Evolutionary conservation across 53 echinoderm and acorn worm species (phyloP).

Genomic region (Zoroaster sp.): DNA sequence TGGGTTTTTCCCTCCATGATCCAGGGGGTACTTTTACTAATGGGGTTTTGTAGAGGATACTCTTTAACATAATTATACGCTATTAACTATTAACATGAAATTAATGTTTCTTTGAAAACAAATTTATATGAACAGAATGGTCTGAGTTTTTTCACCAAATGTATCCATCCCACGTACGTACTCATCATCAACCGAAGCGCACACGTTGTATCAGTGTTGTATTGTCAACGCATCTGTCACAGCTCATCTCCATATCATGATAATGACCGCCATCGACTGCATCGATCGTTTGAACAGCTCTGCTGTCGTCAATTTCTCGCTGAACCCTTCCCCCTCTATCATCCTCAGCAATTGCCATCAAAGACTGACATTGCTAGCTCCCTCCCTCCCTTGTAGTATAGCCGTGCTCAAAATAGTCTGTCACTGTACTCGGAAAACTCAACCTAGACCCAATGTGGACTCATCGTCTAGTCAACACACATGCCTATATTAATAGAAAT

Average conservation of each 20-base stretch:
- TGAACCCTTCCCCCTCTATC: neutral
- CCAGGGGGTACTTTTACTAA: neutral
- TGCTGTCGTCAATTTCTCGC: neutral
- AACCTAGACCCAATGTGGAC: conserved; percentile 17
- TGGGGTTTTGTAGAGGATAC: neutral
- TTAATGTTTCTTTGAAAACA: neutral
- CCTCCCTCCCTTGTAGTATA: neutral
- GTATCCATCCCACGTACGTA: too few species aligned
- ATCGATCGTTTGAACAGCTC: conserved; percentile 48
- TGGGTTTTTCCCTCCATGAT: neutral
- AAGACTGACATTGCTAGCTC: neutral
- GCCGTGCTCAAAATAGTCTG: neutral
- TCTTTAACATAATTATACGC: neutral
- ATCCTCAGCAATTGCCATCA: neutral
- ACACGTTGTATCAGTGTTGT: neutral
- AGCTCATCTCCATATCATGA: neutral
- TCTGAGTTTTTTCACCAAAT: neutral
- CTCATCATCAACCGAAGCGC: too few species aligned
- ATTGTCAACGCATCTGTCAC: neutral
- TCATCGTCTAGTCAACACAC: conserved; percentile 32
- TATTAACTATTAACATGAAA: neutral
- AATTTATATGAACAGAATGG: neutral
- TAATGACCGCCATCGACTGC: neutral
- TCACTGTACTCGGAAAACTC: neutral
- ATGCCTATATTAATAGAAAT: conserved; percentile 48